Conservation (phyloP, 2,797 vertebrate species). For the Lutjanus campechanus region DNA sequence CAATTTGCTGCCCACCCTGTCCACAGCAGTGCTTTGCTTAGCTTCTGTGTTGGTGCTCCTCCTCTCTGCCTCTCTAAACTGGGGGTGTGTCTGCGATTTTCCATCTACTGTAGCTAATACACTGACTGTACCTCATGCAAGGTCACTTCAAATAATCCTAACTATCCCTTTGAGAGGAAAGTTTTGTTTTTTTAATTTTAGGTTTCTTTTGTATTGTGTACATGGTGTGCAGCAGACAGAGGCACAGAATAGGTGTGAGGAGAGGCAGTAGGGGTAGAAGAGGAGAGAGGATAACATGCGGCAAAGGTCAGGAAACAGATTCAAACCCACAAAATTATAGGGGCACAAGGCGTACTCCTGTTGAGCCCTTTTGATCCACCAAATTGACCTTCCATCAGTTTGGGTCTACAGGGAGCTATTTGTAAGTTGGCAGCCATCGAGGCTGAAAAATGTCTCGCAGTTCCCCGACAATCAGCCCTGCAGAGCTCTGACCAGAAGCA, state of each 20-base stretch:
- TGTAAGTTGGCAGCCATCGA: constrained; percentile 65
- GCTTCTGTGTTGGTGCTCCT: too few relatives aligned
- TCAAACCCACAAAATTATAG: constrained; percentile 63
- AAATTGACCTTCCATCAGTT: constrained; percentile 74
- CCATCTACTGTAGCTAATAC: too few relatives aligned
- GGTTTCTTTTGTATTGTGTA: not conserved
- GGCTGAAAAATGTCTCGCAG: constrained; percentile 68
- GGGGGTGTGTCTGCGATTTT: too few relatives aligned
- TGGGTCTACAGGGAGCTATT: constrained; percentile 68
- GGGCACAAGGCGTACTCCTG: constrained; percentile 41
- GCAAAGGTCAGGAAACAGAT: constrained; percentile 60
- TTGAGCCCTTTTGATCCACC: constrained; percentile 61
- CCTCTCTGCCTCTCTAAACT: too few relatives aligned
- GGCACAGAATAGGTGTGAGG: constrained; percentile 5
- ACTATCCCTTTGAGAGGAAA: not conserved
- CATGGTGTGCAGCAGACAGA: constrained; percentile 8
- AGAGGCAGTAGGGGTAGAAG: constrained; percentile 10
- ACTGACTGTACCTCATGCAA: too few relatives aligned
- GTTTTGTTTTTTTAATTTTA: not conserved
- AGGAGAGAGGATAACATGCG: constrained; percentile 34
- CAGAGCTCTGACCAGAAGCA: constrained; percentile 60
- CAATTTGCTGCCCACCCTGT: too few relatives aligned
- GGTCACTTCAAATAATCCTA: too few relatives aligned
- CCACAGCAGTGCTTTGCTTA: too few relatives aligned
- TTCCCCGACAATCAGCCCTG: constrained; percentile 62